These are phyloP conservation scores for Odocoileus hemionus DNA, from an alignment of 2,113 vertebrate genomes.

Conservation along the genomic window DNA sequence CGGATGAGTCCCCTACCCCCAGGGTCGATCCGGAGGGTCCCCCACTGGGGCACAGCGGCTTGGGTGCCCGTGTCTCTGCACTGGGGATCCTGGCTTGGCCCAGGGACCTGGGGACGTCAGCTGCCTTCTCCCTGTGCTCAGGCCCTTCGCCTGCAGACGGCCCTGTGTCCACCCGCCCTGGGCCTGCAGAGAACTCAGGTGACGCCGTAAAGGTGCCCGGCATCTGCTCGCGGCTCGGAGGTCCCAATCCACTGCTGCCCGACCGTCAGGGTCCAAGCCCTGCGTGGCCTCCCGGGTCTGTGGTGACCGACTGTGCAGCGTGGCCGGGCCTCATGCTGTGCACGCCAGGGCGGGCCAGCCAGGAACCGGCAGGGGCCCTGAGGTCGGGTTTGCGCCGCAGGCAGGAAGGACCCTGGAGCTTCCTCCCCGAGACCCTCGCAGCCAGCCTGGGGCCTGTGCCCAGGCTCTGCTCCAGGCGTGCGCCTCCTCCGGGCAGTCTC, in stretches of 20 bases:
- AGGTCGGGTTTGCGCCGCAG: rapidly evolving
- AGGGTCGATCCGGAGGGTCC: rapidly evolving
- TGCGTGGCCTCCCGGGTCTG: rapidly evolving
- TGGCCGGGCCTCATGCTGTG: rapidly evolving
- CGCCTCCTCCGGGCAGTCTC: too few species aligned
- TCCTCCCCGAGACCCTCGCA: rapidly evolving
- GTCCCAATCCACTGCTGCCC: rapidly evolving
- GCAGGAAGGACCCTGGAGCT: rapidly evolving
- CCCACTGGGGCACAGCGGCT: rapidly evolving
- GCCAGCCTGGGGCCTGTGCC: not conserved
- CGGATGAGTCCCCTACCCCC: not conserved
- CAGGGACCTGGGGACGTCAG: not conserved
- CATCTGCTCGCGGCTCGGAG: not conserved
- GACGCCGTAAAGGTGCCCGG: rapidly evolving
- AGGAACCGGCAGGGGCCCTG: rapidly evolving
- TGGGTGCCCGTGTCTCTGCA: not conserved
- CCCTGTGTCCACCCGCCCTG: not conserved
- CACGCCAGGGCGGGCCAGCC: rapidly evolving
- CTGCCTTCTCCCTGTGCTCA: not conserved
- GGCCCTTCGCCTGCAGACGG: rapidly evolving
- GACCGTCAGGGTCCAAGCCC: rapidly evolving
- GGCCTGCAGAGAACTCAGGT: too few species aligned
- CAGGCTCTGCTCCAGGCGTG: rapidly evolving
- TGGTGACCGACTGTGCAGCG: rapidly evolving
- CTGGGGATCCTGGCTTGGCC: not conserved